Percentiles rank a stretch among this genome's conserved stretches.
phyloP scores from a whole-genome alignment of 1,140 invertebrate species.

The Brachionus plicatilis region DNA sequence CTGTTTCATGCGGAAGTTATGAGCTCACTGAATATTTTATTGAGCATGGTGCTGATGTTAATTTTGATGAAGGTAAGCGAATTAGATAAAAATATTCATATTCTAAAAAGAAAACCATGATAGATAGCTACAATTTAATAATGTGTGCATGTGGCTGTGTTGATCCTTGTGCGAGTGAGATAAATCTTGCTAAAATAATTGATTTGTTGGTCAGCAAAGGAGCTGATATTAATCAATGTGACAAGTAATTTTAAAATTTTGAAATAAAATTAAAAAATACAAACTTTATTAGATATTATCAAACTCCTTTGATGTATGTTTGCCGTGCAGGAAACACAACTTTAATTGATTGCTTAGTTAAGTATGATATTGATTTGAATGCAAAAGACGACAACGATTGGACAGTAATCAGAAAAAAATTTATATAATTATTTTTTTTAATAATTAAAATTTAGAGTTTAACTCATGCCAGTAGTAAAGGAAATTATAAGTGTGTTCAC shows the following conservation, averaged over 20 bases:
- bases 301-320: slow-evolving; percentile 22
- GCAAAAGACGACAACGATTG: slow-evolving; percentile 25
- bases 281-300: neutral
- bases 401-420: neutral
- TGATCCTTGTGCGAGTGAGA: neutral
- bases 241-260: neutral
- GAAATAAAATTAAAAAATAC: neutral
- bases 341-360: slow-evolving; percentile 6
- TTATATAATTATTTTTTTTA: neutral
- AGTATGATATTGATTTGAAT: slow-evolving; percentile 2
- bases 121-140: slow-evolving; percentile 6
- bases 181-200: slow-evolving; percentile 2
- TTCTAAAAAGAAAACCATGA: too few relatives aligned
- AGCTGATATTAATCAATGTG: slow-evolving; percentile 19
- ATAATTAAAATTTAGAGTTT: neutral
- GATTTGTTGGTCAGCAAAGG: neutral
- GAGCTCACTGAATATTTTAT: slow-evolving; percentile 19
- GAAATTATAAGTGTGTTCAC: slow-evolving; percentile 27
- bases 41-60: slow-evolving; percentile 23
- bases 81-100: neutral
- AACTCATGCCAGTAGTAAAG: slow-evolving; percentile 2
- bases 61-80: slow-evolving; percentile 22
- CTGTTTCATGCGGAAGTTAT: slow-evolving; percentile 6
- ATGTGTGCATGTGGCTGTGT: slow-evolving; percentile 34
- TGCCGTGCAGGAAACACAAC: neutral